Percentiles rank a stretch among this genome's conserved stretches.
Conservation (phyloP, 2,797 vertebrate genomes). For the Poecile montanus region DNA sequence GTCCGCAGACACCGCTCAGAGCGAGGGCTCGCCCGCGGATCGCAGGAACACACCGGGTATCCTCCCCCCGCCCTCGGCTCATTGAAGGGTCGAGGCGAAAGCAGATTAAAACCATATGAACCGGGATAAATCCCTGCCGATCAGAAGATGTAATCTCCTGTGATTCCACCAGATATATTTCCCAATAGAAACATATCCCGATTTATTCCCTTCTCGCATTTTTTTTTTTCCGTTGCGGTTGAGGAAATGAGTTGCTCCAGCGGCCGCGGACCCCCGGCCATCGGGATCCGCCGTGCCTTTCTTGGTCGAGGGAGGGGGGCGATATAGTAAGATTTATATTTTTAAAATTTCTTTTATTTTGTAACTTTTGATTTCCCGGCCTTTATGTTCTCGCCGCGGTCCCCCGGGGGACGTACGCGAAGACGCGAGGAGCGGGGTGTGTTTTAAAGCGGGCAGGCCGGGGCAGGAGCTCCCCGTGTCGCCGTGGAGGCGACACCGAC, state of each 20-base stretch:
- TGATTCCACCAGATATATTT: constrained; percentile 83
- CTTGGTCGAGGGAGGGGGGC: too few species aligned
- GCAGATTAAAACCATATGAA: constrained; percentile 87
- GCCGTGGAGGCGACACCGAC: not conserved
- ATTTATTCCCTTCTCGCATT: not conserved
- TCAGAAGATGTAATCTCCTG: constrained; percentile 82
- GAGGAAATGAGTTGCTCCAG: not conserved
- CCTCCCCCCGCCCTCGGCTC: constrained; percentile 50
- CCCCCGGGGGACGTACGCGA: not conserved
- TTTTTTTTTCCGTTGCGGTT: not conserved
- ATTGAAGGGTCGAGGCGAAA: constrained; percentile 78
- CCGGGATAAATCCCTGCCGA: constrained; percentile 80
- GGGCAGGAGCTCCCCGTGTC: not conserved
- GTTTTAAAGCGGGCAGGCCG: not conserved
- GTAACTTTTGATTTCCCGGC: not conserved
- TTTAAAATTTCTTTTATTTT: not conserved
- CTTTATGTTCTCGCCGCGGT: not conserved
- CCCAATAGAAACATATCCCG: constrained; percentile 64
- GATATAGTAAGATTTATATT: not conserved
- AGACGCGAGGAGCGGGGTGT: not conserved
- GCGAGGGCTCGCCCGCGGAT: constrained; percentile 60
- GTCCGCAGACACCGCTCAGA: not conserved
- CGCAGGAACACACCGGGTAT: constrained; percentile 69
- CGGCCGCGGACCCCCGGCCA: not conserved
- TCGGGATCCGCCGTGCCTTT: not conserved